These are phyloP conservation scores for Bimastos eiseni DNA, from an alignment of 2,888 invertebrate genomes.

Conservation along the genomic window DNA sequence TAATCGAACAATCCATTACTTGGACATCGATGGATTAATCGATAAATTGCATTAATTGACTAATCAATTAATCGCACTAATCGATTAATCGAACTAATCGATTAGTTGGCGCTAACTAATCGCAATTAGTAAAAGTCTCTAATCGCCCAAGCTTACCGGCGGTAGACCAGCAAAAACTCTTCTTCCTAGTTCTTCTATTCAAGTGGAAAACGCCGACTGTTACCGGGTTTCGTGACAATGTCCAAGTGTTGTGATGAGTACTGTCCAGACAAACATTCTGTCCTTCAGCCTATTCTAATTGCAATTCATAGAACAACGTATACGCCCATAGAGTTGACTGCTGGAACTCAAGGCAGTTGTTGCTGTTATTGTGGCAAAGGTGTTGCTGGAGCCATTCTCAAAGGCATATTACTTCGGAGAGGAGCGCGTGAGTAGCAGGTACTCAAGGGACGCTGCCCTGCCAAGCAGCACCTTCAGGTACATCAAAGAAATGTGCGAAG, in stretches of 20 bases:
- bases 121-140: no score
- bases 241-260: background rate
- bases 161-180: background rate
- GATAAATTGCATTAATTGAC: no score
- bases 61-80: no score
- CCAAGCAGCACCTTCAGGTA: slow-evolving; percentile 42
- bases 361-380: slow-evolving; percentile 36
- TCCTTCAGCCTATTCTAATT: background rate
- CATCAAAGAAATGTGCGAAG: slow-evolving; percentile 44
- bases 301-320: background rate
- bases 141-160: no score
- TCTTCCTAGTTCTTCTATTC: background rate
- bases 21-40: no score
- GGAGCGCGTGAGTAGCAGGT: slow-evolving; percentile 46
- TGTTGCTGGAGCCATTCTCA: slow-evolving; percentile 48
- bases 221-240: background rate
- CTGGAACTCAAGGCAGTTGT: background rate
- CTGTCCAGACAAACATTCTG: background rate
- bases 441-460: slow-evolving; percentile 40
- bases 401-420: slow-evolving; percentile 47
- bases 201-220: background rate
- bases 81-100: no score
- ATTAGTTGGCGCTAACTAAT: no score
- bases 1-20: no score
- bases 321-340: background rate